A percentile compares a stretch with the other conserved stretches of the same genome.
Conservation (phyloP, 1,140 invertebrate species). For the Zaprionus lachaisei region DNA sequence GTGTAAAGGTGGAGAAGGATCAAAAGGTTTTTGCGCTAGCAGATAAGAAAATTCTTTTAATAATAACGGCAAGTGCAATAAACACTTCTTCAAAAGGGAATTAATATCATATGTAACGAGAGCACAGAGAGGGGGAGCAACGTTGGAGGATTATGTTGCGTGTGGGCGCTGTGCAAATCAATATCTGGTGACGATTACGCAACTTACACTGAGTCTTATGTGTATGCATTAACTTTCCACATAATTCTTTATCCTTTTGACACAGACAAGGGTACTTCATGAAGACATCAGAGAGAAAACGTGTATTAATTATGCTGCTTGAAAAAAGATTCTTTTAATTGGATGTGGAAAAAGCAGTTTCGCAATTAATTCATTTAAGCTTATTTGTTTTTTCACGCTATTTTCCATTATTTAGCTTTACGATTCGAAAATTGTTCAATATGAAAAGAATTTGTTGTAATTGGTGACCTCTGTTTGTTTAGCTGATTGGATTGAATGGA, state of each 20-base stretch:
- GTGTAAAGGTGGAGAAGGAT: background rate
- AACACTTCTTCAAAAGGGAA: background rate
- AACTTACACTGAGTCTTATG: background rate
- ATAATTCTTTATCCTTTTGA: background rate
- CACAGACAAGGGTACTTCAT: background rate
- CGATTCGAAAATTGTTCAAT: background rate
- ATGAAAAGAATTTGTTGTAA: background rate
- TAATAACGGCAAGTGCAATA: background rate
- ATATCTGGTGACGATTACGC: slow-evolving; percentile 6
- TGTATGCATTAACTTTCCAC: background rate
- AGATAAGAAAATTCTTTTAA: background rate
- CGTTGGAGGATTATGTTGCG: background rate
- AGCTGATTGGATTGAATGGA: slow-evolving; percentile 26
- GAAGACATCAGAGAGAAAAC: background rate
- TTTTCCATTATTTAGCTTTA: background rate
- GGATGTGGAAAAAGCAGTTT: background rate
- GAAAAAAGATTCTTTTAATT: background rate
- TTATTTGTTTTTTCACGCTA: background rate
- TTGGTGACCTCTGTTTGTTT: slow-evolving; percentile 19
- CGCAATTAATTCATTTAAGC: slow-evolving; percentile 2
- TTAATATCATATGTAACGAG: background rate
- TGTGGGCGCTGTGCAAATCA: background rate
- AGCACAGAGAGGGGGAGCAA: background rate
- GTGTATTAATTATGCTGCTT: slow-evolving; percentile 1
- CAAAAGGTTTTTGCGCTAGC: slow-evolving; percentile 1